Evolutionary conservation across 2,113 vertebrate species (phyloP).

Genomic region (Oenanthe melanoleuca): DNA sequence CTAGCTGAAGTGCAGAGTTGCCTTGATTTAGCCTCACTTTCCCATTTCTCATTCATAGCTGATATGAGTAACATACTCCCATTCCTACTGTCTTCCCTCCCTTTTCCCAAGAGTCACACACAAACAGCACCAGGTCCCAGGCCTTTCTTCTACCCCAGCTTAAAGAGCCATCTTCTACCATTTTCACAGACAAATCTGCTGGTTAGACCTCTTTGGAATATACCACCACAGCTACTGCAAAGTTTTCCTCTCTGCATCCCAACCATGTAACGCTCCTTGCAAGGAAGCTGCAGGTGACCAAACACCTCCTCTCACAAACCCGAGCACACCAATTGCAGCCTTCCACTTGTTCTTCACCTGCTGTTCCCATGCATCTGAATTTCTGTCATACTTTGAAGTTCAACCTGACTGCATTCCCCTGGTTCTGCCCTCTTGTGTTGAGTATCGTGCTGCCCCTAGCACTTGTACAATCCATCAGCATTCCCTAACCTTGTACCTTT

Average conservation of each 20-base stretch:
- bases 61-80: background rate
- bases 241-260: background rate
- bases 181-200: background rate
- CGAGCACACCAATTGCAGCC: background rate
- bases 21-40: background rate
- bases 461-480: background rate
- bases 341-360: background rate
- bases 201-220: background rate
- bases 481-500: background rate
- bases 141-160: background rate
- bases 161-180: background rate
- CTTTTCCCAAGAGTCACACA: background rate
- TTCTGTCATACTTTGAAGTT: background rate
- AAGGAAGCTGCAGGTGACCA: background rate
- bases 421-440: background rate
- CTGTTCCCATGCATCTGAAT: background rate
- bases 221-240: background rate
- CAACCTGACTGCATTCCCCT: background rate
- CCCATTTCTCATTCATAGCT: background rate
- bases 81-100: background rate
- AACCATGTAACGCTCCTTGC: background rate
- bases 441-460: fast-evolving
- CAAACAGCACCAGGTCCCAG: background rate
- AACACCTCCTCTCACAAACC: background rate
- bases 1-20: background rate